A percentile compares a stretch with the other conserved stretches of the same genome.
These are phyloP conservation scores for Nycticorax nycticorax DNA, from an alignment of 2,113 vertebrate genomes.

Conservation along the genomic window DNA sequence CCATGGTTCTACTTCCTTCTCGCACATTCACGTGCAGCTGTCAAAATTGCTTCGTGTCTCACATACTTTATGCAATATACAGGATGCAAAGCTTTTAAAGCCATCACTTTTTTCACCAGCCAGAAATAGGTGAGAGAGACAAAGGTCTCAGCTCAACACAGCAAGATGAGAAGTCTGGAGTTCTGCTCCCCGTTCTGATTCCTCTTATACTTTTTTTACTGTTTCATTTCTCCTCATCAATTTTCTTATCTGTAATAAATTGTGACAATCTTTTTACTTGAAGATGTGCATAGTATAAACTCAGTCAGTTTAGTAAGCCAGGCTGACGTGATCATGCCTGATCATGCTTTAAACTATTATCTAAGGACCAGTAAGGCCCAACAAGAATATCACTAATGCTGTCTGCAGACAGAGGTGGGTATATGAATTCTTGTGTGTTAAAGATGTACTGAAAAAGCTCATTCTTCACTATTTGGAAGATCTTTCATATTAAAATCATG, in stretches of 20 bases:
- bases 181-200: background rate
- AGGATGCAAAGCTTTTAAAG: constrained; percentile 29
- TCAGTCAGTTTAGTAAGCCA: background rate
- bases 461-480: background rate
- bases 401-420: background rate
- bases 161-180: background rate
- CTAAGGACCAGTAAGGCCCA: background rate
- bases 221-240: background rate
- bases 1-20: background rate
- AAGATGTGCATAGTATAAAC: background rate
- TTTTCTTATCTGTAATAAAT: background rate
- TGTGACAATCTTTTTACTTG: background rate
- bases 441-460: background rate
- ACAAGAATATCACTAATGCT: background rate
- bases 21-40: background rate
- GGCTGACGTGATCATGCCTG: background rate
- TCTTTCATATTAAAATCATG: background rate
- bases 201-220: background rate
- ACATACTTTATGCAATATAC: background rate
- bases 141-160: background rate
- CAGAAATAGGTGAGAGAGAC: background rate
- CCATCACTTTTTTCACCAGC: background rate
- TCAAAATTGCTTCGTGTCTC: constrained; percentile 13
- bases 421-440: background rate
- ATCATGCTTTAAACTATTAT: background rate